Evolutionary conservation across 2,888 invertebrate species (phyloP), one percentile per base, ranked within the genome.

Genomic region (Crepidodera aurea): DNA sequence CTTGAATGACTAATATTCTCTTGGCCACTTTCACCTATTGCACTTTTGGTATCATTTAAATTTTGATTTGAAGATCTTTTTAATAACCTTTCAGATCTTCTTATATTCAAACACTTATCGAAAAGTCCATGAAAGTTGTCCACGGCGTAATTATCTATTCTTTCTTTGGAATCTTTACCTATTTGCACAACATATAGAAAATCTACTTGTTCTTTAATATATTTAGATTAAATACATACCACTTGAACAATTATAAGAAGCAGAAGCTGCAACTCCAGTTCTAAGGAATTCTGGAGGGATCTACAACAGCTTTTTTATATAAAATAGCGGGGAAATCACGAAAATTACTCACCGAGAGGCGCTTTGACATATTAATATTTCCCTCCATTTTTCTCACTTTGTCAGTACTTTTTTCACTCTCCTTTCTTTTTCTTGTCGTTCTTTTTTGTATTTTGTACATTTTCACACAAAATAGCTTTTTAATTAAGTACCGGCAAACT

Each of bases 101-200:
- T 65, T 6, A 61, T 53, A 15, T 60, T 59, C 16, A 56, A 16
- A 51, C 64, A 62, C 12, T 62, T 51, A 42, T 58, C 50, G n/a
- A 72, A 65, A 29, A 70, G 50, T 5, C 65, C 64, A 15, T 69
- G 67, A 27, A 71, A 46, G 60, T 71, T 66, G 25, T 71, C 72
- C 34, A 70, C 18, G 10, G 65, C 57, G 46, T 57, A 57, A 13
- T 61, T 60, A 27, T 50, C 58, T 42, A 61, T 46, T 4, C 39
- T 32, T 12, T 58, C 16, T 37, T 15, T 34, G 29, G 51, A 58
- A 27, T 48, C 37, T 53, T 60, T 51, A 15, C 32, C 63, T 68
- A 34, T 16, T 46, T 46, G 12, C 27, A 15, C 55, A 18, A 54
- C 44, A 29, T 27, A 44, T 13, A 22, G 19, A 29, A 54, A 58